These are phyloP conservation scores for Hybognathus amarus DNA, from an alignment of 2,797 vertebrate genomes.

Conservation along the genomic window DNA sequence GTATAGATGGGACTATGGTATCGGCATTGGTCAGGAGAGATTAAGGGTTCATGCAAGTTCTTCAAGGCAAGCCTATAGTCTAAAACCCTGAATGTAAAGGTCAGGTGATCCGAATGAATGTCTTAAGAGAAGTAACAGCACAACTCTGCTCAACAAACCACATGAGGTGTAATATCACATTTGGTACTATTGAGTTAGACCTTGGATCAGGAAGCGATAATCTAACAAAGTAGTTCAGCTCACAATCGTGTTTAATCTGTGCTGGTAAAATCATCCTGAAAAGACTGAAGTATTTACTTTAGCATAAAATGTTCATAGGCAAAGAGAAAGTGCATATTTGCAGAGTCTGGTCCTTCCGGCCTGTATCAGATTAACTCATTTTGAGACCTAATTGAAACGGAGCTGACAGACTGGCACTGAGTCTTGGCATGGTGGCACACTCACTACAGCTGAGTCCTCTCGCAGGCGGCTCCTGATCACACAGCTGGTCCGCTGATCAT, in stretches of 20 bases:
- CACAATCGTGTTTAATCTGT: background rate
- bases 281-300: background rate
- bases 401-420: constrained; percentile 45
- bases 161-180: background rate
- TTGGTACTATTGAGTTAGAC: background rate
- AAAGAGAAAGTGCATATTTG: constrained; percentile 22
- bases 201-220: background rate
- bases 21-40: constrained; percentile 30
- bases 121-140: background rate
- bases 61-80: constrained; percentile 11
- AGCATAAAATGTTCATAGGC: background rate
- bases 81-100: constrained; percentile 24
- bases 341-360: background rate
- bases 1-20: background rate
- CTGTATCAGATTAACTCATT: constrained; percentile 36
- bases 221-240: background rate
- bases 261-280: constrained; percentile 8
- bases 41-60: constrained; percentile 48
- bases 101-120: background rate
- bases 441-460: constrained; percentile 34
- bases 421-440: constrained; percentile 27
- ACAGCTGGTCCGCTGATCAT: constrained; percentile 34
- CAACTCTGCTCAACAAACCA: background rate
- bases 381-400: constrained; percentile 39
- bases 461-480: constrained; percentile 3